phyloP scores from a whole-genome alignment of 2,113 vertebrate species.

The Albula glossodonta region DNA sequence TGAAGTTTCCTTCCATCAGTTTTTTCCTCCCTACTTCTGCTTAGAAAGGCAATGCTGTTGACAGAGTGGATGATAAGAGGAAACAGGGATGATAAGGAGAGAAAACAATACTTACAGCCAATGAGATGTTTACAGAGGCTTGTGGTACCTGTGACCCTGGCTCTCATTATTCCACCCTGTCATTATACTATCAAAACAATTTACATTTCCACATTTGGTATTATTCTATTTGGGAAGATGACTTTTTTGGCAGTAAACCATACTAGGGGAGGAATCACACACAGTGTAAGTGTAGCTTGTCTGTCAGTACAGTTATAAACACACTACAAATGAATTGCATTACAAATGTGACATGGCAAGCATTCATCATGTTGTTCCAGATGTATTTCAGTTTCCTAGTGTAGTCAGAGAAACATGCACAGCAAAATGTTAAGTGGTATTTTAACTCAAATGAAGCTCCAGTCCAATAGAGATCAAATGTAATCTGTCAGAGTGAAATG shows the following conservation, averaged over 20 bases:
- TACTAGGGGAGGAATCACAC: background rate
- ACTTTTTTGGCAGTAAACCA: background rate
- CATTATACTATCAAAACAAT: background rate
- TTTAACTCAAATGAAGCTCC: too few relatives aligned
- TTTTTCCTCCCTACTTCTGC: conserved; percentile 25
- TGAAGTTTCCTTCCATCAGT: conserved; percentile 37
- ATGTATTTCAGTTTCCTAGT: background rate
- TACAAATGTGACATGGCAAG: background rate
- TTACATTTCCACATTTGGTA: background rate
- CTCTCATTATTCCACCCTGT: background rate
- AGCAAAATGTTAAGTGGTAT: too few relatives aligned
- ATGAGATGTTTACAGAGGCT: background rate
- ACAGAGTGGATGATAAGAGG: conserved; percentile 53
- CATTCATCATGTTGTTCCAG: background rate
- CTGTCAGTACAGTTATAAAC: background rate
- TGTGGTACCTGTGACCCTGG: background rate
- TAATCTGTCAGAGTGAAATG: too few relatives aligned
- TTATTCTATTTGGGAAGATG: background rate
- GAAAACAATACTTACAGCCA: conserved; percentile 40
- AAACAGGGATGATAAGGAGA: conserved; percentile 50
- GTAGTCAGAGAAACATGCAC: background rate
- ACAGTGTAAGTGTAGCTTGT: background rate
- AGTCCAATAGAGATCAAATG: too few relatives aligned
- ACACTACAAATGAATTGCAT: background rate
- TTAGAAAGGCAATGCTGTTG: conserved; percentile 44